Evolutionary conservation across 2,113 vertebrate species (phyloP).

Genomic region (human (Homo sapiens)): GRCh38 chr9:22415501-22416000

Average conservation of each 20-base stretch:
- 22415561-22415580: neutral
- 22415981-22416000: neutral
- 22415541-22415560: neutral
- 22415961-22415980: neutral
- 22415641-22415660: neutral
- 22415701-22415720: slow-evolving; percentile 3
- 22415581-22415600: neutral
- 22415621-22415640: neutral
- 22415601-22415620: slow-evolving; percentile 13
- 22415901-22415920: neutral
- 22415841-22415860: neutral
- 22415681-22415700: neutral
- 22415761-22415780: neutral
- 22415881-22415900: neutral
- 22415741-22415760: neutral
- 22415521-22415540: neutral
- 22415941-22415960: neutral
- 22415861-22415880: neutral
- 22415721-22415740: neutral
- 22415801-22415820: neutral
- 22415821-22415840: neutral
- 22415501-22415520: neutral
- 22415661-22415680: neutral
- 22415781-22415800: neutral
- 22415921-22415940: neutral